Conservation (phyloP, 2,113 vertebrate species). For the Chionis minor region DNA sequence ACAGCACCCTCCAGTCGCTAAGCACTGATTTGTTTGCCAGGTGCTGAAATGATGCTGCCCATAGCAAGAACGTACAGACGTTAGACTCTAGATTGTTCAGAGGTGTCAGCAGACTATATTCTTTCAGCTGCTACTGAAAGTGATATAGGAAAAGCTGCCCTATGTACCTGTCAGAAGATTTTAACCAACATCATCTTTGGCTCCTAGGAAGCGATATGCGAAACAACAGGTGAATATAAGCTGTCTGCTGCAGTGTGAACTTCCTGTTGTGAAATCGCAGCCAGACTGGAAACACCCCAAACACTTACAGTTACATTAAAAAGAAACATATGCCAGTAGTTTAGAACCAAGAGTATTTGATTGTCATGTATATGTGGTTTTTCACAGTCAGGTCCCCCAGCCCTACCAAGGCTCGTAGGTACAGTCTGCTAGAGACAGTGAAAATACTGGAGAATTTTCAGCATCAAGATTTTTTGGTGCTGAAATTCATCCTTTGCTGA, state of each 20-base stretch:
- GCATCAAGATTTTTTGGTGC: background rate
- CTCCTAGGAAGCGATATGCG: background rate
- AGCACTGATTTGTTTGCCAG: too few relatives aligned
- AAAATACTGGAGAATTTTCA: background rate
- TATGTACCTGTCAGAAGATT: background rate
- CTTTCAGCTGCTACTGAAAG: background rate
- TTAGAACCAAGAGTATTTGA: background rate
- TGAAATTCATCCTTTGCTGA: background rate
- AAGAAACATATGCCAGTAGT: background rate
- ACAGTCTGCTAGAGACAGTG: background rate
- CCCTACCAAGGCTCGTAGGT: background rate
- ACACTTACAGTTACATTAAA: background rate
- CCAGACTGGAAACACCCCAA: background rate
- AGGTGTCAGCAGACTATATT: background rate
- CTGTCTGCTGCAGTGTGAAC: background rate
- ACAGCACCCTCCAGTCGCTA: background rate
- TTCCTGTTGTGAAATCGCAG: background rate
- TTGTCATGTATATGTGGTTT: background rate
- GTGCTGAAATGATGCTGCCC: background rate
- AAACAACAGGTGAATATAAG: background rate
- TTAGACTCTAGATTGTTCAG: background rate
- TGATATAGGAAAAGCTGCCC: background rate
- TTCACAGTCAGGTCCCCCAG: background rate
- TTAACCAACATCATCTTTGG: background rate
- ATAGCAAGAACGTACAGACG: background rate